Percentiles rank a stretch among this genome's conserved stretches.
Evolutionary conservation across 2,888 invertebrate genomes (phyloP).

Genomic region (Oegoconia quadripuncta): DNA sequence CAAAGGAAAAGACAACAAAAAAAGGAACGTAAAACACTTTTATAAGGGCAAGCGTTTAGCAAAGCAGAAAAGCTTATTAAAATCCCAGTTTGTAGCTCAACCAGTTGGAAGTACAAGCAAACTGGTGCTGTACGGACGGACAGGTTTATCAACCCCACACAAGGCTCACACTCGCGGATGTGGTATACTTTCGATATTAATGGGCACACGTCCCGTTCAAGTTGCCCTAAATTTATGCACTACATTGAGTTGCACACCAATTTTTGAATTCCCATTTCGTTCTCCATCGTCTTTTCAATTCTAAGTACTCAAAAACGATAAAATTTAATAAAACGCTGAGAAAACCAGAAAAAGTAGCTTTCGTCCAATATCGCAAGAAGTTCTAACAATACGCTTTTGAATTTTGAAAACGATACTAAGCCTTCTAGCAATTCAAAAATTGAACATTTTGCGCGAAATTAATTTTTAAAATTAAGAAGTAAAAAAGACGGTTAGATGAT

Average conservation of each 20-base stretch:
- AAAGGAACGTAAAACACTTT: conserved; percentile 10
- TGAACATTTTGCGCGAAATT: conserved; percentile 1
- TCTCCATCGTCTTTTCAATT: too few relatives aligned
- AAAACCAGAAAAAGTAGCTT: not conserved
- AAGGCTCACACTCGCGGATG: conserved; percentile 67
- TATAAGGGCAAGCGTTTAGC: conserved; percentile 34
- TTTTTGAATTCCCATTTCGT: too few relatives aligned
- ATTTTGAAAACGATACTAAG: not conserved
- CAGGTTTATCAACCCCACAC: conserved; percentile 67
- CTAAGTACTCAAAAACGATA: too few relatives aligned
- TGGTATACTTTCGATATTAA: conserved; percentile 72
- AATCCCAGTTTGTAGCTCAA: conserved; percentile 51
- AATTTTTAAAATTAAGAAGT: conserved; percentile 3
- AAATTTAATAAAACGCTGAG: too few relatives aligned
- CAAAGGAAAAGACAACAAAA: conserved; percentile 5
- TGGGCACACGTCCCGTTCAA: conserved; percentile 57
- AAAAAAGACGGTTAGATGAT: too few relatives aligned
- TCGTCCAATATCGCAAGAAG: not conserved
- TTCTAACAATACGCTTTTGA: not conserved
- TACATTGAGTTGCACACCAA: not conserved
- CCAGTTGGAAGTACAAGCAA: conserved; percentile 62
- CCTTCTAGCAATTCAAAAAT: not conserved
- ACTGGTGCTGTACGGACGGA: conserved; percentile 53
- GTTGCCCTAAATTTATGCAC: conserved; percentile 20
- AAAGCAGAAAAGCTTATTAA: conserved; percentile 56